Conservation (phyloP, 1,140 invertebrate species). For the Phymastichus coffea region DNA sequence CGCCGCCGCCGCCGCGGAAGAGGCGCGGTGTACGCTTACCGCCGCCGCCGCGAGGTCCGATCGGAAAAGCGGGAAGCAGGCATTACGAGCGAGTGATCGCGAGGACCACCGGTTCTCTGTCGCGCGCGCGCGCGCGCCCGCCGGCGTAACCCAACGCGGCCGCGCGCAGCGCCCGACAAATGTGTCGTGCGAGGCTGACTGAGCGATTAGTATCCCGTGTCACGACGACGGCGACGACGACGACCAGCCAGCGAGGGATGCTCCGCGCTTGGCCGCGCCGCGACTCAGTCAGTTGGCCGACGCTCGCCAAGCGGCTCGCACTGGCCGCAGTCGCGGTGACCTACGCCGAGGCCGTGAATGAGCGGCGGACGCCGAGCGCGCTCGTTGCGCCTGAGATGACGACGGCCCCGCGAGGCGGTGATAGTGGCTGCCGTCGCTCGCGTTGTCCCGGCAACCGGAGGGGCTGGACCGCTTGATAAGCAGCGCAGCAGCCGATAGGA, state of each 20-base stretch:
- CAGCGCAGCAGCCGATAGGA: constrained; percentile 23
- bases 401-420: not conserved
- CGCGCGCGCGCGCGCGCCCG: constrained; percentile 31
- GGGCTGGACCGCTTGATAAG: constrained; percentile 52
- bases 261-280: too few relatives aligned
- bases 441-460: constrained; percentile 52
- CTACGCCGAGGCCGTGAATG: constrained; percentile 33
- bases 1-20: too few relatives aligned
- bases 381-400: not conserved
- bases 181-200: constrained; percentile 45
- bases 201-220: constrained; percentile 55
- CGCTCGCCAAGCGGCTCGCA: too few relatives aligned
- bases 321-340: not conserved
- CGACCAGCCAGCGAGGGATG: not conserved
- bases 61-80: constrained; percentile 45
- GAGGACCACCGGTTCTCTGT: constrained; percentile 51
- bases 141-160: constrained; percentile 31
- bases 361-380: constrained; percentile 31
- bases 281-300: too few relatives aligned
- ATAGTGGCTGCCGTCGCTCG: not conserved
- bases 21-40: too few relatives aligned
- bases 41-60: too few relatives aligned
- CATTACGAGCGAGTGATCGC: constrained; percentile 55
- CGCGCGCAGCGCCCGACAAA: not conserved
- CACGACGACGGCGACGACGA: constrained; percentile 37